A percentile compares a stretch with the other conserved stretches of the same genome.
phyloP scores from a whole-genome alignment of 2,113 vertebrate species.

The human region DNA sequence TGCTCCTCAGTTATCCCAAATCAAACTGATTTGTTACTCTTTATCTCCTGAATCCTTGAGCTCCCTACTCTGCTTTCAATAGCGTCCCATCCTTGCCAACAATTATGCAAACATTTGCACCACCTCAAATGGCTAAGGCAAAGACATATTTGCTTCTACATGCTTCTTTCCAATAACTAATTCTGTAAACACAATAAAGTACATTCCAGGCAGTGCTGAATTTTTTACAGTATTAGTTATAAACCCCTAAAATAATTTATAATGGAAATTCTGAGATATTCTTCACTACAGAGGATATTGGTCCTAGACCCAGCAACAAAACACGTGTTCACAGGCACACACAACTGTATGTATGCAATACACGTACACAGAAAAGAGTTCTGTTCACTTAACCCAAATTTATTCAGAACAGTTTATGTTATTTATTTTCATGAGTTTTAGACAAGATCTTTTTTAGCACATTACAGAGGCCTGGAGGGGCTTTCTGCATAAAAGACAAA shows the following conservation, averaged over 20 bases:
- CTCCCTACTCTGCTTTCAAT: background rate
- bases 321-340: conserved; percentile 56
- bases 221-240: conserved; percentile 70
- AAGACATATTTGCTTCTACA: background rate
- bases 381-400: conserved; percentile 80
- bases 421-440: conserved; percentile 81
- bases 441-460: conserved; percentile 82
- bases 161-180: conserved; percentile 40
- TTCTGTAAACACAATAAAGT: conserved; percentile 57
- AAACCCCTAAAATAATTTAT: conserved; percentile 74
- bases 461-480: conserved; percentile 81
- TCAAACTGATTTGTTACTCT: background rate
- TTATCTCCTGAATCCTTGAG: background rate
- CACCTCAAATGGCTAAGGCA: background rate
- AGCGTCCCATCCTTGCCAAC: background rate
- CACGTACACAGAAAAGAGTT: conserved; percentile 75
- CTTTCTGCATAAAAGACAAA: conserved; percentile 81
- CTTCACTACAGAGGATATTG: conserved; percentile 59
- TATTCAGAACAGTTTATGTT: conserved; percentile 80
- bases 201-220: conserved; percentile 33
- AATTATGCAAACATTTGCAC: background rate
- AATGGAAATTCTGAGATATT: conserved; percentile 75
- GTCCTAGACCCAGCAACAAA: conserved; percentile 41
- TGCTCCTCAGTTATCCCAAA: background rate
- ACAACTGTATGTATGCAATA: conserved; percentile 59